A percentile compares a stretch with the other conserved stretches of the same genome.
Evolutionary conservation across 2,113 vertebrate genomes (phyloP).

Genomic region (Festucalex cinctus): DNA sequence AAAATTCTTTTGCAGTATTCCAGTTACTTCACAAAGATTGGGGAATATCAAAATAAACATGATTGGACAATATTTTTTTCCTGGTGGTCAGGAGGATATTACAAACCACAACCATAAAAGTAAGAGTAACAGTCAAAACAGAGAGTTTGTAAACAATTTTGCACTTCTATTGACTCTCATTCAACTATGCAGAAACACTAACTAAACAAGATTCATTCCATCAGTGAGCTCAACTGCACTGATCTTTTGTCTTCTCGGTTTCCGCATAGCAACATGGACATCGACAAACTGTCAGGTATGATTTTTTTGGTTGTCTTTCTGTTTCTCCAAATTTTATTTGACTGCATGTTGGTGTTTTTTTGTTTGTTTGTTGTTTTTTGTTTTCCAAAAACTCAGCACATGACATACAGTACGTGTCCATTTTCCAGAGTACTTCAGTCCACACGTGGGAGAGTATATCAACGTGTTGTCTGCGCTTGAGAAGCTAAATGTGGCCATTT

Average conservation of each 20-base stretch:
- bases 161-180: no score
- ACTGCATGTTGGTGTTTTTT: not conserved
- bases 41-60: no score
- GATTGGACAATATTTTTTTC: no score
- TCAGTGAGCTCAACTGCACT: not conserved
- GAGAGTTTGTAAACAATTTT: no score
- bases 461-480: slow-evolving; percentile 90
- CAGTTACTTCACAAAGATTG: no score
- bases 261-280: slow-evolving; percentile 60
- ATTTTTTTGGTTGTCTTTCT: not conserved
- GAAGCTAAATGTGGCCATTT: slow-evolving; percentile 85
- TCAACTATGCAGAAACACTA: not conserved
- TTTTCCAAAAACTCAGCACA: not conserved
- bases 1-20: no score
- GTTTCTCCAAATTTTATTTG: not conserved
- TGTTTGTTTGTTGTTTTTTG: no score
- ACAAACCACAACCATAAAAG: no score
- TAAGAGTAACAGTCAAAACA: no score
- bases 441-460: slow-evolving; percentile 87
- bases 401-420: not conserved
- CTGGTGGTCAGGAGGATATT: no score
- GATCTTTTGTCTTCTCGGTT: slow-evolving; percentile 12
- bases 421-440: slow-evolving; percentile 85
- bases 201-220: not conserved
- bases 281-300: slow-evolving; percentile 66